These are phyloP conservation scores for Caenorhabditis zanzibari DNA, from an alignment of 2,888 invertebrate genomes.

Conservation along the genomic window DNA sequence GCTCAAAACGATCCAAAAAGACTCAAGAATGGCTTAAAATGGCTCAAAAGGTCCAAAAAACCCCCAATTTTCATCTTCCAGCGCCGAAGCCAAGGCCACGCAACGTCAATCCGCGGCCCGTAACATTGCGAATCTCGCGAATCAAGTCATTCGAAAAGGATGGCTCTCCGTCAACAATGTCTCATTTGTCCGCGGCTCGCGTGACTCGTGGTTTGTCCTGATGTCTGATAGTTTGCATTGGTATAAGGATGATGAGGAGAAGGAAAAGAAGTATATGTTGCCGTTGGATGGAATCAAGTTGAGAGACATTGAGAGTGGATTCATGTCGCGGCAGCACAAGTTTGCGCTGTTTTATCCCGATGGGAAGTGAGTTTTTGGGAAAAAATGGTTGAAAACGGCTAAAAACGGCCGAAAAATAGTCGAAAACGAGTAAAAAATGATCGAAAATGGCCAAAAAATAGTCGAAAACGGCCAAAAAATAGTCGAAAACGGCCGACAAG, in stretches of 20 bases:
- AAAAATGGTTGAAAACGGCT: not conserved
- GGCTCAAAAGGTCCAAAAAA: no score
- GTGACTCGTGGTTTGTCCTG: constrained; percentile 99
- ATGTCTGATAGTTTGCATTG: constrained; percentile 98
- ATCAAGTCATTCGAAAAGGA: constrained; percentile 89
- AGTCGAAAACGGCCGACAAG: no score
- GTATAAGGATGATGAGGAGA: constrained; percentile 99
- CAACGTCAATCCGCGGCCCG: constrained; percentile 85
- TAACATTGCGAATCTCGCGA: constrained; percentile 89
- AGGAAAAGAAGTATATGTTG: constrained; percentile 99
- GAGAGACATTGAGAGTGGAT: constrained; percentile 96
- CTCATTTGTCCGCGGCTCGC: constrained; percentile 99
- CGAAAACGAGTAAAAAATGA: not conserved
- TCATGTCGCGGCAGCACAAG: constrained; percentile 94
- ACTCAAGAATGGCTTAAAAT: no score
- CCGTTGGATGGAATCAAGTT: constrained; percentile 97
- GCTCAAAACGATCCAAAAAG: no score
- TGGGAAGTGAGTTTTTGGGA: constrained; percentile 89
- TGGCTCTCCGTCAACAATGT: constrained; percentile 99
- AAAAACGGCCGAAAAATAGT: not conserved
- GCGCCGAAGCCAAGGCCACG: constrained; percentile 91
- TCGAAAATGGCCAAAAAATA: not conserved
- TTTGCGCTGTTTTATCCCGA: constrained; percentile 99
- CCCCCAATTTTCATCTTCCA: constrained; percentile 83
- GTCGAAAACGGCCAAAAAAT: no score